phyloP scores from a whole-genome alignment of 2,888 invertebrate genomes.

The Clepsis dumicolana region DNA sequence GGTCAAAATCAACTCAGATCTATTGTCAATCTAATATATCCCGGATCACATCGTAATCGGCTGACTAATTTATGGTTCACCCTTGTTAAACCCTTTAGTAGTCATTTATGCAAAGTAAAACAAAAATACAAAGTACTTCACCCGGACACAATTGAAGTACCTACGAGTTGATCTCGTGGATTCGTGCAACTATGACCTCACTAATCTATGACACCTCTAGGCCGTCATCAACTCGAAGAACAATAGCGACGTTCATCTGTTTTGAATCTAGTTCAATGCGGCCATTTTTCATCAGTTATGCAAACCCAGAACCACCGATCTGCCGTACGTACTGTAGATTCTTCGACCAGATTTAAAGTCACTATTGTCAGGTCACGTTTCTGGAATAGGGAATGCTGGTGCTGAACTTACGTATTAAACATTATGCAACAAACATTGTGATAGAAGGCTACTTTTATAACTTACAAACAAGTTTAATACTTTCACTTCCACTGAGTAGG shows the following conservation, averaged over 20 bases:
- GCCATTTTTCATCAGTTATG: conserved; percentile 34
- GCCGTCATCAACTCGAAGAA: conserved; percentile 33
- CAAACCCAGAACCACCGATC: conserved; percentile 25
- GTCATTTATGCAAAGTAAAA: not conserved
- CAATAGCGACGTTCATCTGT: conserved; percentile 41
- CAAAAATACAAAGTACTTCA: not conserved
- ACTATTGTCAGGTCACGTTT: conserved; percentile 25
- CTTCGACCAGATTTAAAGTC: conserved; percentile 20
- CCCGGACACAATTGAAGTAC: not conserved
- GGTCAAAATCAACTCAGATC: not conserved
- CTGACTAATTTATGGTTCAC: too few species aligned
- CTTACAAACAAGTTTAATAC: conserved; percentile 36
- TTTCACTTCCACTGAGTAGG: conserved; percentile 41
- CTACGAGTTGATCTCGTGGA: conserved; percentile 26
- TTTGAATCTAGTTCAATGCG: conserved; percentile 39
- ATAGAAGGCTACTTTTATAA: conserved; percentile 40
- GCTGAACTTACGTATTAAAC: conserved; percentile 21
- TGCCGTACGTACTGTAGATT: conserved; percentile 9
- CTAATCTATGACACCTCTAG: conserved; percentile 39
- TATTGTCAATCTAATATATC: not conserved
- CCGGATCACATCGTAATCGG: too few species aligned
- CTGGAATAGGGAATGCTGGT: conserved; percentile 36
- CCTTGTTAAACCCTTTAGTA: not conserved
- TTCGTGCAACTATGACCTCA: conserved; percentile 33
- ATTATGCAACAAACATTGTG: conserved; percentile 36